These are phyloP conservation scores for Apodemia zela DNA, from an alignment of 2,888 invertebrate species.

Conservation along the genomic window DNA sequence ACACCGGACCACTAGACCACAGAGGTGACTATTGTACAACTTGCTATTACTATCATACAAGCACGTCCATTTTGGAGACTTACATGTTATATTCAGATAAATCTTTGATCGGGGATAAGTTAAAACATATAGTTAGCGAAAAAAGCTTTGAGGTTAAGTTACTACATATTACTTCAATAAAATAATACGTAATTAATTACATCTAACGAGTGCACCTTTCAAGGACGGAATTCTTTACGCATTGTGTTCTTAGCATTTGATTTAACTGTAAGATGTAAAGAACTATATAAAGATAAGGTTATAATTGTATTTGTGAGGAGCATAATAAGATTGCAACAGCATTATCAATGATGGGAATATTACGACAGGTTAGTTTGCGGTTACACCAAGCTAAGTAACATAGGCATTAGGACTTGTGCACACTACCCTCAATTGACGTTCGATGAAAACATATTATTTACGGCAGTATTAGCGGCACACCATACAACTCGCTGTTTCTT, in stretches of 20 bases:
- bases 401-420: background rate
- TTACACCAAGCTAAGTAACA: slow-evolving; percentile 7
- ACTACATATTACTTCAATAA: background rate
- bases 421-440: background rate
- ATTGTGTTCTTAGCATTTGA: slow-evolving; percentile 14
- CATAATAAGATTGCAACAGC: slow-evolving; percentile 68
- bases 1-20: too few relatives aligned
- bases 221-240: slow-evolving; percentile 6
- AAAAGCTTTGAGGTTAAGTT: background rate
- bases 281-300: slow-evolving; percentile 36
- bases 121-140: too few relatives aligned
- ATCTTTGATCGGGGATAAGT: too few relatives aligned
- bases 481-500: too few relatives aligned
- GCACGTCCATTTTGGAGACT: too few relatives aligned
- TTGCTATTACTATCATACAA: too few relatives aligned
- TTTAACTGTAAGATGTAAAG: slow-evolving; percentile 30
- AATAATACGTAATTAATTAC: slow-evolving; percentile 5
- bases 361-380: slow-evolving; percentile 41
- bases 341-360: slow-evolving; percentile 66
- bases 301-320: slow-evolving; percentile 62
- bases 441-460: background rate
- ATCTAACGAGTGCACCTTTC: background rate
- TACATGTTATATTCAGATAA: too few relatives aligned
- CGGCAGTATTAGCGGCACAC: too few relatives aligned
- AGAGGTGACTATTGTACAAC: too few relatives aligned